Percentiles rank a stretch among this genome's conserved stretches.
phyloP scores from a whole-genome alignment of 2,113 vertebrate genomes.

The Lepidothrix coronata region DNA sequence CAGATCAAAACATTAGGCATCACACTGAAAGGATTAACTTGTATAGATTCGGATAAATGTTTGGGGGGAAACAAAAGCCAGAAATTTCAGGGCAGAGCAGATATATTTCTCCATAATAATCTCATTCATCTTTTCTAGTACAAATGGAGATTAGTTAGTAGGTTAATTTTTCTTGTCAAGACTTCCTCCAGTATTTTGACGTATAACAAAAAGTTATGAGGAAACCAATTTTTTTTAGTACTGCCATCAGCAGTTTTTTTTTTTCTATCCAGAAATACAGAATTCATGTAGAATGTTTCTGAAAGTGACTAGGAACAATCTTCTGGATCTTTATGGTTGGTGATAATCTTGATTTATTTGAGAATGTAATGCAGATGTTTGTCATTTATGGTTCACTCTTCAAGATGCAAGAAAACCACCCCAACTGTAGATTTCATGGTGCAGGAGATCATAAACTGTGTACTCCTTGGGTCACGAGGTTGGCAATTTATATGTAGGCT shows the following conservation, averaged over 20 bases:
- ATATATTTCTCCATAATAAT: neutral
- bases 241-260: neutral
- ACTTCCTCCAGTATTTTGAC: neutral
- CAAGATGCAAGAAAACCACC: neutral
- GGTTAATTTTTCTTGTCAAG: neutral
- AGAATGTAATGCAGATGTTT: neutral
- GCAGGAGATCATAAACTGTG: neutral
- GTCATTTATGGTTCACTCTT: neutral
- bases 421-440: neutral
- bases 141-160: neutral
- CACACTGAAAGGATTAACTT: neutral
- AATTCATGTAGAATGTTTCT: neutral
- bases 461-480: neutral
- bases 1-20: neutral
- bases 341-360: neutral
- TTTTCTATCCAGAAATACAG: neutral
- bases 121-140: neutral
- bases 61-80: fast-evolving
- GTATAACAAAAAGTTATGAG: neutral
- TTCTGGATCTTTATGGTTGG: neutral
- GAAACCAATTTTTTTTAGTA: neutral
- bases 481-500: neutral
- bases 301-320: neutral
- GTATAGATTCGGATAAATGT: neutral
- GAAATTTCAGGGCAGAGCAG: neutral